Percentiles rank a stretch among this genome's conserved stretches.
These are phyloP conservation scores for Muscicapa striata DNA, from an alignment of 2,797 vertebrate genomes.

Conservation along the genomic window DNA sequence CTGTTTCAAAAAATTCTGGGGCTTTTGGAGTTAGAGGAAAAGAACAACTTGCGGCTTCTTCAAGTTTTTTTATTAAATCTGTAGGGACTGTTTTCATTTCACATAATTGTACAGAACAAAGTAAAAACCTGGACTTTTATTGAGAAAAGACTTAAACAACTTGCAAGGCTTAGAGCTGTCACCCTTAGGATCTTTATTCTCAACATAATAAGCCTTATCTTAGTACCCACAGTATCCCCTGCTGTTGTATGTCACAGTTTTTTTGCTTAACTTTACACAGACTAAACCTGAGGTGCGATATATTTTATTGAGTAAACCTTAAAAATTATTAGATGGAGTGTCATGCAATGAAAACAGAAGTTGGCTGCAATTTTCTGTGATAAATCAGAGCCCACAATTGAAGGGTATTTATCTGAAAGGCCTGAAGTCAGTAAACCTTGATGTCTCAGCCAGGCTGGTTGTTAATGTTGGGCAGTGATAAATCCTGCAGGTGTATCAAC, in stretches of 20 bases:
- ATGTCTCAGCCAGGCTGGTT: background rate
- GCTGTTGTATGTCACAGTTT: background rate
- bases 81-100: background rate
- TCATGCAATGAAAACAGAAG: background rate
- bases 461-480: background rate
- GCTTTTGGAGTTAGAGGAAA: background rate
- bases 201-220: slow-evolving; percentile 33
- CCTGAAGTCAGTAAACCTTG: slow-evolving; percentile 22
- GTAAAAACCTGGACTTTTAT: background rate
- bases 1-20: background rate
- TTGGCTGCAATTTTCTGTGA: background rate
- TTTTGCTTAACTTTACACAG: background rate
- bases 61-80: background rate
- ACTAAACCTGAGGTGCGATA: background rate
- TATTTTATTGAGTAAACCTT: background rate
- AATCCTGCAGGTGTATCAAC: background rate
- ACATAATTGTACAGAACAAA: background rate
- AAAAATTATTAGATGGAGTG: slow-evolving; percentile 3
- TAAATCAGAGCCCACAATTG: background rate
- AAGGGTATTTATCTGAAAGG: slow-evolving; percentile 5
- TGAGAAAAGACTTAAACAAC: background rate
- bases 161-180: background rate
- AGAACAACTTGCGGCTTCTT: background rate
- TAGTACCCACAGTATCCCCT: background rate
- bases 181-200: background rate